Evolutionary conservation across 2,113 vertebrate genomes (phyloP).

Genomic region (human): DNA sequence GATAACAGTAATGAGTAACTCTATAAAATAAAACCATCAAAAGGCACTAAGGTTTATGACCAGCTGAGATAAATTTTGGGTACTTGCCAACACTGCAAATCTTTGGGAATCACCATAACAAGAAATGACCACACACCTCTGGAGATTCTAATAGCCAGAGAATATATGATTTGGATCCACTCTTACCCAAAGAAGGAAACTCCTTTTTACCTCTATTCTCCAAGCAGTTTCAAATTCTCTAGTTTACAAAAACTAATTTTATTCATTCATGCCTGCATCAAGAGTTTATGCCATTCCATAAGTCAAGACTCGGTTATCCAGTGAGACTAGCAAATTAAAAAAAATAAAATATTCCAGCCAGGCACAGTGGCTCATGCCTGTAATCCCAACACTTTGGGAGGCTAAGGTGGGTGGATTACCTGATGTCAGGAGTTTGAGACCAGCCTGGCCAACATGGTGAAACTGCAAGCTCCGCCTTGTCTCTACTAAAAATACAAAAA

Average conservation of each 20-base stretch:
- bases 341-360: not conserved
- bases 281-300: not conserved
- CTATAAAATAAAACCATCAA: constrained; percentile 25
- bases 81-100: constrained; percentile 4
- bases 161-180: not conserved
- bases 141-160: not conserved
- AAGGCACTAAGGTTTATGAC: not conserved
- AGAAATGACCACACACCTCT: not conserved
- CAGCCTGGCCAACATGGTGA: too few species aligned
- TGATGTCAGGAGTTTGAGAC: too few species aligned
- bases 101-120: not conserved
- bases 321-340: not conserved
- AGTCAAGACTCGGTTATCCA: not conserved
- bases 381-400: too few species aligned
- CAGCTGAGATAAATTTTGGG: not conserved
- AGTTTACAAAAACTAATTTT: not conserved
- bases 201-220: not conserved
- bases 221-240: constrained; percentile 46
- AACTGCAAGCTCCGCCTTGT: too few species aligned
- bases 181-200: constrained; percentile 21
- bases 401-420: too few species aligned
- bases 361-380: too few species aligned
- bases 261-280: not conserved
- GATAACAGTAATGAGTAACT: not conserved
- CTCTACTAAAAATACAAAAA: too few species aligned